These are phyloP conservation scores for Antheraea yamamai DNA, from an alignment of 2,888 invertebrate genomes.

Conservation along the genomic window DNA sequence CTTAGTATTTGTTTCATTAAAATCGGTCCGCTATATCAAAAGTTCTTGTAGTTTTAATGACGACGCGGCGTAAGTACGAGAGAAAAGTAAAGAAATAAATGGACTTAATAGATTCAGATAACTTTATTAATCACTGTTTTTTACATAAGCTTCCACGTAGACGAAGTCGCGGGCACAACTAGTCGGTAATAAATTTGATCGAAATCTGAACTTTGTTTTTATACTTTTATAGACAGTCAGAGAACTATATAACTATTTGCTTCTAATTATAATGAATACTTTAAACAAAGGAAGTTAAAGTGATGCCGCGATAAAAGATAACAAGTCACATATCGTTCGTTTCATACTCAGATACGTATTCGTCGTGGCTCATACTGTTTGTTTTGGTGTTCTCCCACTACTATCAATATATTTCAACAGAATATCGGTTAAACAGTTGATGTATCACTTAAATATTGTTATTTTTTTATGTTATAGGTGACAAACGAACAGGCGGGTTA, in stretches of 20 bases:
- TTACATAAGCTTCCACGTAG: too few relatives aligned
- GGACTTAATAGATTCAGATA: too few relatives aligned
- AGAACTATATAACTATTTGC: too few relatives aligned
- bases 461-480: too few relatives aligned
- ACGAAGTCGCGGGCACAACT: too few relatives aligned
- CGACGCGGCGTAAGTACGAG: too few relatives aligned
- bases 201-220: not conserved
- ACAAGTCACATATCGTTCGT: not conserved
- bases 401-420: not conserved
- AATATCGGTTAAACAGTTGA: not conserved
- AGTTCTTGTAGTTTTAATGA: too few relatives aligned
- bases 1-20: too few relatives aligned
- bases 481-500: too few relatives aligned
- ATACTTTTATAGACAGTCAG: not conserved
- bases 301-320: not conserved
- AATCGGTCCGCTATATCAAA: too few relatives aligned
- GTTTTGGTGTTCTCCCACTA: not conserved
- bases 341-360: not conserved
- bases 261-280: not conserved
- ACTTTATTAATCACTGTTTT: too few relatives aligned
- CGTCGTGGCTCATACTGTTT: not conserved
- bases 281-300: not conserved
- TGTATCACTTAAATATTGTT: not conserved
- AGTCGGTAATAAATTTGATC: not conserved
- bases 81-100: too few relatives aligned